Evolutionary conservation across 2,888 invertebrate genomes (phyloP), one percentile per base, ranked within the genome.

Genomic region (Epinotia demarniana): DNA sequence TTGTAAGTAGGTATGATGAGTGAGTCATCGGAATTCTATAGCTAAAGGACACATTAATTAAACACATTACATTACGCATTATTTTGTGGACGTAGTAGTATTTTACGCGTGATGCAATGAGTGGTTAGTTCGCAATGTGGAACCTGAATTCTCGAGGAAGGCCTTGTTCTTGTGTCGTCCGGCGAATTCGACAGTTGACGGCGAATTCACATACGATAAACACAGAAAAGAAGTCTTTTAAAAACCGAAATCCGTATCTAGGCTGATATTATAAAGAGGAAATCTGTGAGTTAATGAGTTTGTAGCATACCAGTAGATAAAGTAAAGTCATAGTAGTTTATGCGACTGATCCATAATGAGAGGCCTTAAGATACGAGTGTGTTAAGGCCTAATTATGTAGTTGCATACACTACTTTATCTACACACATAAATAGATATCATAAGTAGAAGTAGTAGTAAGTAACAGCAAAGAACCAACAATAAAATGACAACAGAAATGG

Each of bases 21-120:
- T 69, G 69, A 69, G 23, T 69, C 58, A 69, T 33, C 23, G 57
- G 39, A 46, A 60, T 69, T 58, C 55, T 64, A 49, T 55, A 11
- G 18, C 23, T 60, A 57, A 23, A 33, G 43, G 19, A 69, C 58
- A 60, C n/a, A 46, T 69, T 46, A 60, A 58, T 60, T 69, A 46
- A n/a, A 33, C 23, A 27, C 23, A 13, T 18, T 23, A 23, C 2
- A 23, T 64, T 66, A 66, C 53, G 53, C 33, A 66, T 53, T 23
- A 39, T 46, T 53, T 69, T 61, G 33, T 61, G 33, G 61, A 69
- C 23, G 46, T 69, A 27, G 60, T n/a, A 23, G 46, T 60, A 43
- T 43, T 68, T 69, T 46, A 46, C 69, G 46, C 23, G 19, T 69
- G 69, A 60, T 69, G 60, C 27, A 60, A 69, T 60, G 43, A 60